These are phyloP conservation scores for Montipora sp. DNA, from an alignment of 64 coral and sea anemone genomes.

Conservation along the genomic window DNA sequence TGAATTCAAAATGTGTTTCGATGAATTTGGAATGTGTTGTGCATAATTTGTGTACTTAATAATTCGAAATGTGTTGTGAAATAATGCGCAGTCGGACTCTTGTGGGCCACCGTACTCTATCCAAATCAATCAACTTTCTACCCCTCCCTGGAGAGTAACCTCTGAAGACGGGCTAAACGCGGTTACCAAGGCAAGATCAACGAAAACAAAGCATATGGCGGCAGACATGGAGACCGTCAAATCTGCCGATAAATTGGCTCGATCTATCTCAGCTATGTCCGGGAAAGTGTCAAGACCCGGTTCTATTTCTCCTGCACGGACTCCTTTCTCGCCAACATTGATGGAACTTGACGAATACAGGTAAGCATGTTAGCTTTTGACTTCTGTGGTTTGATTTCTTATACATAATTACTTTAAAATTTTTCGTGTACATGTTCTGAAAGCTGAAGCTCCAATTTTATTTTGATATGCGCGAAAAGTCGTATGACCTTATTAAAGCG, in stretches of 20 bases:
- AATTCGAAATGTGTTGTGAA: too few species aligned
- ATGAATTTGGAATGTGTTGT: too few species aligned
- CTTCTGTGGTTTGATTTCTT: neutral
- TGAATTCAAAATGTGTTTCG: too few species aligned
- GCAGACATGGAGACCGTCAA: neutral
- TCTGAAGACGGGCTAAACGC: neutral
- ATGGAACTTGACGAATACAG: conserved; percentile 52
- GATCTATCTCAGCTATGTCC: neutral
- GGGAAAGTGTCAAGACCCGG: neutral
- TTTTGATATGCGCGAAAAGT: too few species aligned
- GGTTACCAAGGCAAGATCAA: conserved; percentile 57
- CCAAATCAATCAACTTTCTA: too few species aligned
- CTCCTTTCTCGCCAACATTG: conserved; percentile 1
- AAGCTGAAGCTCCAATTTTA: too few species aligned
- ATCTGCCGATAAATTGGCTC: neutral
- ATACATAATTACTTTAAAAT: too few species aligned
- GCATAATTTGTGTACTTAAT: too few species aligned
- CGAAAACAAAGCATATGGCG: conserved; percentile 44
- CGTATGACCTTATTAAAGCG: too few species aligned
- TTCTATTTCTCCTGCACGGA: conserved; percentile 21
- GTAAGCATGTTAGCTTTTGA: neutral
- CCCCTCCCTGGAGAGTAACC: neutral
- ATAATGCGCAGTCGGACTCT: too few species aligned
- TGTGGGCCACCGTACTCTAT: too few species aligned
- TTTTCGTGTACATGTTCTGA: too few species aligned